Evolutionary conservation across 2,888 invertebrate genomes (phyloP).

Genomic region (Apamea crenata): DNA sequence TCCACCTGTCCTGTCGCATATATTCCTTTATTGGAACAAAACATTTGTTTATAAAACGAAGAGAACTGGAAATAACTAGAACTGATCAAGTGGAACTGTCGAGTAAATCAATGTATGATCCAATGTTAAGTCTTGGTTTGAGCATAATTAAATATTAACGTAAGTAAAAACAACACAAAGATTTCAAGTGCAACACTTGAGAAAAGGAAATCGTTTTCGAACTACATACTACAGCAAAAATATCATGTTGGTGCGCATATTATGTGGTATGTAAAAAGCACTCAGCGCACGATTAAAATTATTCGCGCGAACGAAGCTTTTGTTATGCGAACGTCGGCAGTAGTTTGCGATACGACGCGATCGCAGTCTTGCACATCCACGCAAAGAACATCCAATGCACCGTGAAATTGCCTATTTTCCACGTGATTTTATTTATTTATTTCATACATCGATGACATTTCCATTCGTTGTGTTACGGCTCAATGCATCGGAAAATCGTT

Average conservation of each 20-base stretch:
- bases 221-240: background rate
- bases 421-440: slow-evolving; percentile 90
- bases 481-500: slow-evolving; percentile 79
- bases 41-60: background rate
- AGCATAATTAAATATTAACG: background rate
- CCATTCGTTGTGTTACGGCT: slow-evolving; percentile 78
- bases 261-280: slow-evolving; percentile 47
- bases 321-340: slow-evolving; percentile 78
- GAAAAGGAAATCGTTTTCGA: background rate
- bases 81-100: background rate
- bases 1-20: background rate
- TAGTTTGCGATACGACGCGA: slow-evolving; percentile 69
- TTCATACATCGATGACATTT: slow-evolving; percentile 87
- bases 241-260: slow-evolving; percentile 1
- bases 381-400: slow-evolving; percentile 89
- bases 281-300: slow-evolving; percentile 77
- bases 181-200: background rate
- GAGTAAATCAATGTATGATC: background rate
- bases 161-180: background rate
- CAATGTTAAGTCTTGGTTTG: background rate
- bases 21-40: background rate
- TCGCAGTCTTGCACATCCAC: slow-evolving; percentile 79
- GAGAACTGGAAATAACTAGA: too few relatives aligned
- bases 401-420: slow-evolving; percentile 91
- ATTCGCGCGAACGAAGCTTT: slow-evolving; percentile 83